Evolutionary conservation across 2,797 vertebrate species (phyloP), one percentile per base, ranked within the genome.

Genomic region (Sebastes iracundus): DNA sequence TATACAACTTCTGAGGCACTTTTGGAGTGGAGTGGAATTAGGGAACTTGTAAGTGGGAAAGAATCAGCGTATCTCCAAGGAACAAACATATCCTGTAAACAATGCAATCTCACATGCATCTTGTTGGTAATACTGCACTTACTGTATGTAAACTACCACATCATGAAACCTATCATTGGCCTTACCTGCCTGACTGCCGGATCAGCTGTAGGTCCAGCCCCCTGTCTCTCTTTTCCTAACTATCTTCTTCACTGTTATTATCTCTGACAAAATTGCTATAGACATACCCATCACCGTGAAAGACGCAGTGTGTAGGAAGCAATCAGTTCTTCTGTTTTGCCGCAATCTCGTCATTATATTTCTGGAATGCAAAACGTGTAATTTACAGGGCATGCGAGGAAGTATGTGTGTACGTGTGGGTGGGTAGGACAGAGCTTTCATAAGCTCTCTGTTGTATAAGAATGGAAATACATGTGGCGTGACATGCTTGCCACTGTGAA

Each of bases 331-430:
- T 46, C 38, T 56, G 35, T 72, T 74, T 38, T 63, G 14, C 20
- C 2, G 1, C 60, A 72, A 35, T 77, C 49, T 55, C 67, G 38
- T 61, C 32, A 75, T 82, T 73, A 61, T 49, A 74, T 56, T 67
- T 77, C 58, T 65, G 74, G 30, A 81, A 89, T 74, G 56, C 5
- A 46, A 77, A 62, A 66, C 20, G 5, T 42, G 32, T 28, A 82
- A 80, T 80, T 67, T 63, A 46, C n/a, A 35, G 62, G 14, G 25
- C 11, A 60, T 9, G 33, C 27, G 14, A 53, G 22, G 13, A 49
- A n/a, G 33, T 20, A 32, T 38, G 38, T 80, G 58, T 80, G 58
- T 32, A 27, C 38, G 67, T n/a, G 62, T 78, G 55, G 59, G 68
- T 0, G 28, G 20, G 22, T 14, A n/a, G 12, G 53, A 60, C 38